Evolutionary conservation across 2,113 vertebrate species (phyloP), one percentile per base, ranked within the genome.

Genomic region (Osmerus eperlanus): DNA sequence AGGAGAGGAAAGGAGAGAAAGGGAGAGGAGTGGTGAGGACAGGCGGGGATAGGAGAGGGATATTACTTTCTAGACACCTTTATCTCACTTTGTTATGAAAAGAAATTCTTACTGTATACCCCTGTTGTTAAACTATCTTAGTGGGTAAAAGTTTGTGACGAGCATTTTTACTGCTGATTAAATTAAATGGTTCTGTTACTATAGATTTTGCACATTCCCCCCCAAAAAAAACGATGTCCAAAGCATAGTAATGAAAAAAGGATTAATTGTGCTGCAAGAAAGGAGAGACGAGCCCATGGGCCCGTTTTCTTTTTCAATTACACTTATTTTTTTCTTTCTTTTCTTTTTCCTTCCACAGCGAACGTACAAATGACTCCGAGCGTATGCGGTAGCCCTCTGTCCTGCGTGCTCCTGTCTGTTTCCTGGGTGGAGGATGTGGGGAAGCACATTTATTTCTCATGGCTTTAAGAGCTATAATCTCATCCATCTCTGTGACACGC

Each of bases 401-500:
- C 81, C 79, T 80, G 80, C 79, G 75, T 67, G 75, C 76, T 81
- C 60, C 74, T 75, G 84, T 76, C 84, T 69, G 81, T 89, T 87
- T 90, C 79, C 80, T 83, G 81, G 59, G 72, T 80, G 81, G 83
- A 83, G 84, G 81, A 81, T 84, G 78, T 73, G 76, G 77, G 80
- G 76, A 78, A 78, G 77, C 81, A 75, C 86, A 89, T 89, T 89
- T 84, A 87, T 90, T 89, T 88, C 83, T 84, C 88, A 81, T 84
- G 81, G 85, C 82, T 85, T 89, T 84, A 77, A 82, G 84, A 85
- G 81, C 86, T 81, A 88, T 88, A 90, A 91, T 92, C 89, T 88
- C 88, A 92, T 92, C 87, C 86, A 89, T 93, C 89, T 93, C 86
- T 74, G 83, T 90, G 91, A 93, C 91, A 92, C 91, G 87, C 88